These are phyloP conservation scores for Neolamprologus cancellatus DNA, from an alignment of 2,113 vertebrate species.

Conservation along the genomic window DNA sequence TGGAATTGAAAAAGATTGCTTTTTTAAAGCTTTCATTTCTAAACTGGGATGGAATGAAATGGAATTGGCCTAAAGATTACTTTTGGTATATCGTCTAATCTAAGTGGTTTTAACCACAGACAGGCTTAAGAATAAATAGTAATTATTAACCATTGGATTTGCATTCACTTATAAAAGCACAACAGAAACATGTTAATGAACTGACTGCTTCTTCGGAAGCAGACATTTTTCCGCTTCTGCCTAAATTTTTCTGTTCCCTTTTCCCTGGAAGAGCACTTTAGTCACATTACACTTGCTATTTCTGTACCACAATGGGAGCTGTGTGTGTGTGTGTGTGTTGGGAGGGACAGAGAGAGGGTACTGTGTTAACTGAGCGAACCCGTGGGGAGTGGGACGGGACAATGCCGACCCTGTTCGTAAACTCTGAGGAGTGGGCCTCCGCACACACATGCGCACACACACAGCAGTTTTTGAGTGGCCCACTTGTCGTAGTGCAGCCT, in stretches of 20 bases:
- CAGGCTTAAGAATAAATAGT: background rate
- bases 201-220: background rate
- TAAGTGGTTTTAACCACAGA: background rate
- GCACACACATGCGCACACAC: background rate
- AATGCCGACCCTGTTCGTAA: constrained; percentile 63
- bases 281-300: constrained; percentile 44
- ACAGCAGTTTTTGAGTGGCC: constrained; percentile 5
- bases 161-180: background rate
- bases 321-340: constrained; percentile 8
- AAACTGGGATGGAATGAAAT: background rate
- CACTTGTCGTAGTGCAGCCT: constrained; percentile 40
- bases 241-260: background rate
- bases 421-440: constrained; percentile 36
- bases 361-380: constrained; percentile 52
- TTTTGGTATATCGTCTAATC: background rate
- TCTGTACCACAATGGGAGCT: constrained; percentile 54
- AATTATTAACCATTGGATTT: background rate
- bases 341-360: constrained; percentile 3
- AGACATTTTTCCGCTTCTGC: background rate
- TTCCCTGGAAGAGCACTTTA: constrained; percentile 11
- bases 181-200: background rate
- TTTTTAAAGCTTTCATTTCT: background rate
- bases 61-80: background rate
- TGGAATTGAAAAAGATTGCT: background rate
- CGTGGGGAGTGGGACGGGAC: constrained; percentile 49